These are phyloP conservation scores for Plotosus lineatus DNA, from an alignment of 2,113 vertebrate species.

Conservation along the genomic window DNA sequence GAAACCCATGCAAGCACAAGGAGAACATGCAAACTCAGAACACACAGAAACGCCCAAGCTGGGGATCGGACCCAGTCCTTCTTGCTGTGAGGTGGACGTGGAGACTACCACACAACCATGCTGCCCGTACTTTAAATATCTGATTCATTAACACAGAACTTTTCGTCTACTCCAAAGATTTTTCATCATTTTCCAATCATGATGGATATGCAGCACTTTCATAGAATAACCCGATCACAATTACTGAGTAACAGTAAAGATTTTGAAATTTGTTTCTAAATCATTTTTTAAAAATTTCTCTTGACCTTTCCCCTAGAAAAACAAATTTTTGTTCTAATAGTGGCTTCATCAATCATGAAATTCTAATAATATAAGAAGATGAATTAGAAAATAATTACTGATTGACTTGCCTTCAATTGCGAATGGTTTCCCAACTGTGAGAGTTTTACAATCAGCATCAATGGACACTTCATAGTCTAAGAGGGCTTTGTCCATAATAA, in stretches of 20 bases:
- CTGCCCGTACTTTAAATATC: neutral
- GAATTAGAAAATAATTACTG: neutral
- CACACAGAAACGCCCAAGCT: too few relatives aligned
- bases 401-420: constrained; percentile 88
- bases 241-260: neutral
- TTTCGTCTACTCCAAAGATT: neutral
- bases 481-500: constrained; percentile 99
- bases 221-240: neutral
- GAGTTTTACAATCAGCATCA: constrained; percentile 94
- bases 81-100: too few relatives aligned
- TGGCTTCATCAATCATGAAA: neutral
- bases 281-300: too few relatives aligned
- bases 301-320: neutral
- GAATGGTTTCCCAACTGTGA: constrained; percentile 97
- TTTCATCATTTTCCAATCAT: neutral
- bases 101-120: too few relatives aligned
- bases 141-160: neutral
- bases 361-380: neutral
- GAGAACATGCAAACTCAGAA: too few relatives aligned
- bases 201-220: neutral
- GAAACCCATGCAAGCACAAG: too few relatives aligned
- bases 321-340: neutral
- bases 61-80: too few relatives aligned
- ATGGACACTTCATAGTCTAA: constrained; percentile 97
- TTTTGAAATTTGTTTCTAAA: neutral